These are phyloP conservation scores for Cyprinodon brontotheroides DNA, from an alignment of 2,113 vertebrate genomes.

Conservation along the genomic window DNA sequence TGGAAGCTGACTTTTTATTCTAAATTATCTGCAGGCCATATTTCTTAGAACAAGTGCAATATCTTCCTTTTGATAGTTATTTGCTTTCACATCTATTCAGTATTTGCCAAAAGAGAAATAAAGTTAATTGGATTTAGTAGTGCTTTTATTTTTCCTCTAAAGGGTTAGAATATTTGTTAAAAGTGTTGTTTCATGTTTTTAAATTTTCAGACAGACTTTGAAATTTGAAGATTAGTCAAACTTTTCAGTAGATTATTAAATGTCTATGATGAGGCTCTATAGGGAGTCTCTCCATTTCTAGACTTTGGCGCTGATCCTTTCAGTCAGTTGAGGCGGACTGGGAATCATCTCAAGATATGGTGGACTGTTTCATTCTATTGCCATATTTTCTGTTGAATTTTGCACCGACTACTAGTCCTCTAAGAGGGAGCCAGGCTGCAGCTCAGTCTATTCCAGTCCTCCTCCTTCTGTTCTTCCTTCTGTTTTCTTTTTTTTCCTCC, in stretches of 20 bases:
- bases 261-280: conserved; percentile 26
- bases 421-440: conserved; percentile 52
- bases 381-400: conserved; percentile 58
- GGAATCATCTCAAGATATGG: conserved; percentile 53
- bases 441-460: conserved; percentile 53
- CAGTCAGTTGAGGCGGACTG: conserved; percentile 34
- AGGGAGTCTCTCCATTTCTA: conserved; percentile 32
- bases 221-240: not conserved
- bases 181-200: not conserved
- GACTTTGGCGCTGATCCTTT: conserved; percentile 30
- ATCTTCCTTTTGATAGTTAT: not conserved
- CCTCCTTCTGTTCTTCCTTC: conserved; percentile 61
- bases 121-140: not conserved
- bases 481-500: conserved; percentile 35
- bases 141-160: not conserved
- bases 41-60: not conserved
- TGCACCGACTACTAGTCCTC: conserved; percentile 40
- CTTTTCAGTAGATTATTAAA: conserved; percentile 10
- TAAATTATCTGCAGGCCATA: not conserved
- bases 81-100: not conserved
- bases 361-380: conserved; percentile 60
- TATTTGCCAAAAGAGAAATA: not conserved
- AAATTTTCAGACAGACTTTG: not conserved
- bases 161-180: not conserved
- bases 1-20: not conserved